A percentile compares a stretch with the other conserved stretches of the same genome.
Conservation (phyloP, 2,888 invertebrate species). For the Dastarcus helophoroides region DNA sequence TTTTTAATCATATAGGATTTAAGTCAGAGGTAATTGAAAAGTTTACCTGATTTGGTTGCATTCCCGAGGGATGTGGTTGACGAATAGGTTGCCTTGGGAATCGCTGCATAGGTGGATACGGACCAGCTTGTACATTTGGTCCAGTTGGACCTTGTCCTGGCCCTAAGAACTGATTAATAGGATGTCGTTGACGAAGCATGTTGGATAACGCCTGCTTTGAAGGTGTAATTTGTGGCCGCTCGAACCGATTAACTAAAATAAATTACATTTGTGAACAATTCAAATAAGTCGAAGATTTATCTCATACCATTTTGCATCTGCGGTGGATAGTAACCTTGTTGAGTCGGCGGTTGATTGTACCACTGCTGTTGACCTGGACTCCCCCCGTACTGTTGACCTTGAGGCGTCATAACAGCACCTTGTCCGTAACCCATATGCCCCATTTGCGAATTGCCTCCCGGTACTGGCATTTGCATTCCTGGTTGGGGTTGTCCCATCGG, state of each 20-base stretch:
- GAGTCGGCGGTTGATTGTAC: conserved; percentile 39
- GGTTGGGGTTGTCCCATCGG: conserved; percentile 16
- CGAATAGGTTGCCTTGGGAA: conserved; percentile 40
- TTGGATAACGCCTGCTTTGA: conserved; percentile 79
- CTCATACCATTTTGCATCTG: conserved; percentile 35
- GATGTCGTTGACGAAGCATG: conserved; percentile 70
- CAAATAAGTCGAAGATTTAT: no score
- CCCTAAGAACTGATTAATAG: conserved; percentile 40
- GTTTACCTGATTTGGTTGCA: conserved; percentile 35
- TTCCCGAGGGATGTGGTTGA: conserved; percentile 33
- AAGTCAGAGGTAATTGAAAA: no score
- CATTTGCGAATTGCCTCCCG: conserved; percentile 30
- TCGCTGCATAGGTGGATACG: conserved; percentile 38
- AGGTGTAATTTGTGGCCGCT: conserved; percentile 48
- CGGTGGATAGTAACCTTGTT: conserved; percentile 39
- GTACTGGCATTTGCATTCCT: conserved; percentile 26
- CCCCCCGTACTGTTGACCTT: conserved; percentile 32
- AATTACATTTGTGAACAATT: neutral
- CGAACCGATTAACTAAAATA: conserved; percentile 37
- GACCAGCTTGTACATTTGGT: conserved; percentile 31
- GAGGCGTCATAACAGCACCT: conserved; percentile 19
- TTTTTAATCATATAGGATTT: no score
- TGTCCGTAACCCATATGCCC: conserved; percentile 27
- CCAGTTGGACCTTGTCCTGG: conserved; percentile 26
- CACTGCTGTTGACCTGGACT: conserved; percentile 45